phyloP scores from a whole-genome alignment of 2,113 vertebrate species.

The Siniperca chuatsi region DNA sequence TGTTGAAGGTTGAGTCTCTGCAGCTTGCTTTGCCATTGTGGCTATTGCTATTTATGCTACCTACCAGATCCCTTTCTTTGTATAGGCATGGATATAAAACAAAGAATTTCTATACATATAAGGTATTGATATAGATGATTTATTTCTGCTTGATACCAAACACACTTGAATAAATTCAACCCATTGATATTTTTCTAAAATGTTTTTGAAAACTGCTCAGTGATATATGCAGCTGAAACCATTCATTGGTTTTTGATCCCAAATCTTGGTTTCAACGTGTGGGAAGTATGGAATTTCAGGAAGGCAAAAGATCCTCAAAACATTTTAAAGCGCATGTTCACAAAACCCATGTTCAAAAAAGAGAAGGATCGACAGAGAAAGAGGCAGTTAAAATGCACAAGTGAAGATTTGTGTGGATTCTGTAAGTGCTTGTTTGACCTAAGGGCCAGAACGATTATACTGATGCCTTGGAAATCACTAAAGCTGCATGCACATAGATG shows the following conservation, averaged over 20 bases:
- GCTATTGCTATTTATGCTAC: neutral
- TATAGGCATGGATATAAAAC: neutral
- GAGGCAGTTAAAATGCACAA: neutral
- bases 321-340: conserved; percentile 37
- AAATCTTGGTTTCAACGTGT: conserved; percentile 18
- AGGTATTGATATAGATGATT: neutral
- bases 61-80: neutral
- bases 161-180: neutral
- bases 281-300: conserved; percentile 30
- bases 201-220: neutral
- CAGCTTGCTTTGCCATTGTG: neutral
- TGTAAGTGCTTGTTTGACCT: conserved; percentile 8
- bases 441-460: neutral
- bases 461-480: neutral
- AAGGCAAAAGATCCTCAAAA: conserved; percentile 10
- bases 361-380: neutral
- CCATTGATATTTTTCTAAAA: conserved; percentile 16
- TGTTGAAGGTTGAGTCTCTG: neutral
- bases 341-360: neutral
- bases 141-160: neutral
- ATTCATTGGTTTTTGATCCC: conserved; percentile 12
- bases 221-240: conserved; percentile 8
- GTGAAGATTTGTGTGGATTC: neutral
- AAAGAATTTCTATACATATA: neutral
- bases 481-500: neutral